phyloP scores from a whole-genome alignment of 2,113 vertebrate species.

The Petaurus breviceps region DNA sequence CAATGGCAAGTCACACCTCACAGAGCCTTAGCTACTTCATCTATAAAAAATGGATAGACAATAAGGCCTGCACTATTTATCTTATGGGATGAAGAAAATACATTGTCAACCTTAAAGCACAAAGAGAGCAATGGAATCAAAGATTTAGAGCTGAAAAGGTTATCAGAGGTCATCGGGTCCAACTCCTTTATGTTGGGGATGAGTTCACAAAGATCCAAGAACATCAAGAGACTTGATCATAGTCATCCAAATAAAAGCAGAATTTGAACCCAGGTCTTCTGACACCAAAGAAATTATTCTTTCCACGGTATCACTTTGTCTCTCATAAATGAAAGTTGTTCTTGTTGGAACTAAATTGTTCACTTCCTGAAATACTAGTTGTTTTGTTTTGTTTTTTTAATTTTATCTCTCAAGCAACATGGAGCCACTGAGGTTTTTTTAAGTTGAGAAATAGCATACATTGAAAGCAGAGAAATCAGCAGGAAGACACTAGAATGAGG shows the following conservation, averaged over 20 bases:
- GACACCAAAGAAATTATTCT: background rate
- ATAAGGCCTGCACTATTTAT: background rate
- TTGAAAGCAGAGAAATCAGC: background rate
- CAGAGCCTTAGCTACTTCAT: background rate
- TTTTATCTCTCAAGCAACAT: background rate
- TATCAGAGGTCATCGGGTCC: background rate
- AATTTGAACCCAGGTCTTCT: background rate
- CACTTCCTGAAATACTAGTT: background rate
- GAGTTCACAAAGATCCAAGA: background rate
- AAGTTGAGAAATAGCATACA: background rate
- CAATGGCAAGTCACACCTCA: background rate
- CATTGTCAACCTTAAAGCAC: background rate
- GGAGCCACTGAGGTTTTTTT: background rate
- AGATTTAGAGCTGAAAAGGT: background rate
- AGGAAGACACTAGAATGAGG: background rate
- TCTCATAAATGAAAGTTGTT: background rate
- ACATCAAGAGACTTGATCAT: background rate
- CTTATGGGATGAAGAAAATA: background rate
- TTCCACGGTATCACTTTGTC: rapidly evolving
- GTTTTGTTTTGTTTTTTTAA: background rate
- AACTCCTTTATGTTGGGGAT: background rate
- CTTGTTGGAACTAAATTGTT: background rate
- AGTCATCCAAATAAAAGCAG: no score
- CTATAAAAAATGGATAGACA: background rate
- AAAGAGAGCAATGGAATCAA: background rate